Conservation (phyloP, 1,140 invertebrate genomes). For the Pseudomyrmex concolor region DNA sequence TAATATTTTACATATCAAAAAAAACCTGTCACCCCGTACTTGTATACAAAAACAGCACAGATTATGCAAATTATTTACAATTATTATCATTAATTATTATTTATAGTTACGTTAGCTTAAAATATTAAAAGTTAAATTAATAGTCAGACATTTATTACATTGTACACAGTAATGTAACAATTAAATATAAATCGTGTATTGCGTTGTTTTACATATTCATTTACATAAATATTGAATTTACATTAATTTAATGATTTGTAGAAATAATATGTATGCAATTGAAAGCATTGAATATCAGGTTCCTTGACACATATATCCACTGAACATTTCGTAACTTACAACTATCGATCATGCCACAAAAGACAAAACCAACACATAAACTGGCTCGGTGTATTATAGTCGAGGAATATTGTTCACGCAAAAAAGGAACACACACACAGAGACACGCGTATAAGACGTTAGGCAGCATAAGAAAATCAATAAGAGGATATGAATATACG, state of each 20-base stretch:
- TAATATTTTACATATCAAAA: too few species aligned
- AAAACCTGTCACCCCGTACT: too few species aligned
- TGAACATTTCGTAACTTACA: background rate
- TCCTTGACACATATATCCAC: background rate
- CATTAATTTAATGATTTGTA: background rate
- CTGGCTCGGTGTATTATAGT: background rate
- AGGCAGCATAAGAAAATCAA: slow-evolving; percentile 27
- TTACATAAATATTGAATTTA: too few species aligned
- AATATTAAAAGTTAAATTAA: too few species aligned
- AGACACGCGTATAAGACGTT: background rate
- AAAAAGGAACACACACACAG: background rate
- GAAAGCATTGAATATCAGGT: background rate
- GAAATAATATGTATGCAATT: background rate
- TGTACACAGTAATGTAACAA: too few species aligned
- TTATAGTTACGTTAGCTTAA: too few species aligned
- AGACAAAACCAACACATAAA: background rate
- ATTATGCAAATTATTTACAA: too few species aligned
- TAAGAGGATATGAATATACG: slow-evolving; percentile 20
- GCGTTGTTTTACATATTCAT: too few species aligned
- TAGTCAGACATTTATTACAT: too few species aligned
- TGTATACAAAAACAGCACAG: too few species aligned
- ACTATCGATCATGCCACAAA: background rate
- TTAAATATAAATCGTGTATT: too few species aligned
- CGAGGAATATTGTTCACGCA: background rate
- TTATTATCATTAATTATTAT: too few species aligned